Base-by-base conservation (phyloP, 2,888 invertebrate species). In the Liopterus haemorrhoidalis region DNA sequence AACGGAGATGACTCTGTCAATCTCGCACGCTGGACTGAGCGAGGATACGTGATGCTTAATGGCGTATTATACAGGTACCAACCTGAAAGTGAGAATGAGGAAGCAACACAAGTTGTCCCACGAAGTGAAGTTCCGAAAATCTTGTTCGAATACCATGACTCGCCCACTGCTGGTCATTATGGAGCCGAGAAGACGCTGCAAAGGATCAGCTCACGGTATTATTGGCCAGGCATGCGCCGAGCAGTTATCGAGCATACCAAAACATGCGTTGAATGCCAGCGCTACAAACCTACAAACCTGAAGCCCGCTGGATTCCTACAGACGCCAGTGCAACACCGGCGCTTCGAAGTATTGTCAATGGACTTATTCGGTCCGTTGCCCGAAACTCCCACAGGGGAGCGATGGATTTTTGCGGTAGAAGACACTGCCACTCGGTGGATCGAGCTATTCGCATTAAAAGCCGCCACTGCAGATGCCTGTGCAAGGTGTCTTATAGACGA, bases 371-470 rank as follows among this genome's bases (percentile, higher is more conserved):
- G 51, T 2, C 52, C 48, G 0, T 33, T 54, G 4, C 48, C 43
- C 6, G 50, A 11, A 46, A 52, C 5, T 28, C 46, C 3, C 41
- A 44, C 2, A 47, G 41, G 0, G 25, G 50, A 5, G 44, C 42
- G 14, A 5, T 54, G 57, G 21, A 45, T 28, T 14, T 28, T 4
- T 14, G 12, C 12, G 5, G 4, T 28, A 9, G 28, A 28, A 14
- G 28, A 28, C n/a, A 9, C 12, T 9, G 28, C 28, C 4, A 28
- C 28, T 28, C 50, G 40, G 15, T 63, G 61, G 60, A 51, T 62
- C 3, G 64, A 64, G 25, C 15, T 64, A 1, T 61, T 63, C 27
- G 51, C 61, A 0, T 35, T 64, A 1, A 33, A 49, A 5, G 40
- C 50, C 5, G 60, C 61, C 0, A 57, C 56, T 1, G 57, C 61